Evolutionary conservation across 2,888 invertebrate genomes (phyloP), one percentile per base, ranked within the genome.

Genomic region (Drosophila meridionalis): DNA sequence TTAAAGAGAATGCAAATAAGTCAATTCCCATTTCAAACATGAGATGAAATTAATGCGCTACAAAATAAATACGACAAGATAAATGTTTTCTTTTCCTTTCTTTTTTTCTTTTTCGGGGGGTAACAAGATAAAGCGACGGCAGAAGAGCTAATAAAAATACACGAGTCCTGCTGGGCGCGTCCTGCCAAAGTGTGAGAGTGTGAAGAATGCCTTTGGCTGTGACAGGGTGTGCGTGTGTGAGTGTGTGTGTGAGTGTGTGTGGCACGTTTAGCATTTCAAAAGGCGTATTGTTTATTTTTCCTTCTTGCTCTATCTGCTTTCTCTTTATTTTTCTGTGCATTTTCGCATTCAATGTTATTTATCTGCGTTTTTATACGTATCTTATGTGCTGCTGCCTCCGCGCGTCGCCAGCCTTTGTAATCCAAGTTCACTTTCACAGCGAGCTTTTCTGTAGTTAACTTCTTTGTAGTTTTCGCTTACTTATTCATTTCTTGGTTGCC

Each of bases 1-100:
- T 87, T 84, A 87, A 86, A 76, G 73, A 45, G 60, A 79, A 87
- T 89, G 87, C 87, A 88, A 87, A 87, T 88, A 87, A 87, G 89
- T 87, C 89, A 89, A 89, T 87, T 87, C 81, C 62, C 61, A 72
- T 76, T 68, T 86, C 68, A 69, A 84, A 76, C 76, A 82, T 82
- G 80, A 86, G 64, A 55, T 76, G 82, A 85, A 86, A 82, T 86
- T 84, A 87, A 87, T 87, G 84, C 74, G 79, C 82, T 82, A 76
- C 83, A 87, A 79, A 87, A 85, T 83, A 87, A 87, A 86, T 87
- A 83, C 86, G 88, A 87, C 86, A 88, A 87, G 88, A 88, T 87
- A 87, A 85, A 88, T 87, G 85, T 76, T 82, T 59, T 50, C 40
- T 28, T 42, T 42, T 40, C 42, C 8, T 8, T 36, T 55, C 56